These are phyloP conservation scores for Pristionchus arcanus DNA, from an alignment of 2,888 invertebrate species.

Conservation along the genomic window DNA sequence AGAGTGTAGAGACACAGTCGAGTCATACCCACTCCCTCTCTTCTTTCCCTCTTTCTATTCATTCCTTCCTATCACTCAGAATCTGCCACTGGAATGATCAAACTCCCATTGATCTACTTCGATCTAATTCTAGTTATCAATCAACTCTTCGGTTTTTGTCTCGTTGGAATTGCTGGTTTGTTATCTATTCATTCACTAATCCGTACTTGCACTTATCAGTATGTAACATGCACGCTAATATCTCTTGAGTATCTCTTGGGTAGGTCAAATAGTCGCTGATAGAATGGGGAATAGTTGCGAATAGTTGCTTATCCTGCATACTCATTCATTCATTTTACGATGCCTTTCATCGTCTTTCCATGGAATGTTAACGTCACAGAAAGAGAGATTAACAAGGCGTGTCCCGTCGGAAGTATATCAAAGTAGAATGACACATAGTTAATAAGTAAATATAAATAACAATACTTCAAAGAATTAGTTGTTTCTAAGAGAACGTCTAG, in stretches of 20 bases:
- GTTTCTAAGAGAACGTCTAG: background rate
- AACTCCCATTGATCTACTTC: constrained; percentile 56
- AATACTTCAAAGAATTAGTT: background rate
- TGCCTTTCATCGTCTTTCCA: background rate
- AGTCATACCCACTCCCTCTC: constrained; percentile 24
- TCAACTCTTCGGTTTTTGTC: constrained; percentile 66
- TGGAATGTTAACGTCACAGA: background rate
- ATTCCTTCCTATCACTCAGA: constrained; percentile 16
- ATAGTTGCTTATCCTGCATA: constrained; percentile 7
- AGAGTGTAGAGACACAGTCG: constrained; percentile 44
- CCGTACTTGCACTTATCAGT: constrained; percentile 25
- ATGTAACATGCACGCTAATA: background rate
- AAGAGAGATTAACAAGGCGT: constrained; percentile 25
- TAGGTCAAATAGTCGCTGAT: background rate
- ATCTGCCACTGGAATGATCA: constrained; percentile 3
- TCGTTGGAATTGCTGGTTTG: constrained; percentile 64
- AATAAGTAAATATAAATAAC: background rate
- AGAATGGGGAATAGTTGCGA: background rate
- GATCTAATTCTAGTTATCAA: constrained; percentile 62
- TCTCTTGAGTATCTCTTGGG: background rate
- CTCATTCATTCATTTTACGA: constrained; percentile 6
- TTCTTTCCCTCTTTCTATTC: constrained; percentile 16
- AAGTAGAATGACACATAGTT: background rate
- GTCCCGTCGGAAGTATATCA: background rate
- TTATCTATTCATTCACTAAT: constrained; percentile 27